A percentile compares a stretch with the other conserved stretches of the same genome.
Conservation (phyloP, 2,888 invertebrate genomes). For the Synergus gifuensis region DNA sequence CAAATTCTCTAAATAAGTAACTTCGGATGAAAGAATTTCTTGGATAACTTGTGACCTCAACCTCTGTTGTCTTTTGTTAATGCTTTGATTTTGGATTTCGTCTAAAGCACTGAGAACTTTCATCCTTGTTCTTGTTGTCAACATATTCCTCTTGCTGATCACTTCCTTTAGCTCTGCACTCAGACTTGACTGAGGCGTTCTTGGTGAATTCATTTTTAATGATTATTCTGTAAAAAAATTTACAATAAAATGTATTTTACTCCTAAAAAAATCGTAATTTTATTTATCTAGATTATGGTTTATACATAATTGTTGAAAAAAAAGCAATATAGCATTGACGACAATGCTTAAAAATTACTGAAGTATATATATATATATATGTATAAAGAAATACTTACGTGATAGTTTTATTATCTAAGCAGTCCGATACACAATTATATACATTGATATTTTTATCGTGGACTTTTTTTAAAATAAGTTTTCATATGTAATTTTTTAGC, state of each 20-base stretch:
- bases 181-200: constrained; percentile 80
- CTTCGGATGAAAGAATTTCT: constrained; percentile 86
- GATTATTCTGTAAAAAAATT: neutral
- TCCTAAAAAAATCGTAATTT: neutral
- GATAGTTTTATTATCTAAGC: neutral
- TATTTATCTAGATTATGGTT: no score
- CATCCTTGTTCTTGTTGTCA: constrained; percentile 81
- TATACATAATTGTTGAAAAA: neutral
- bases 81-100: constrained; percentile 70
- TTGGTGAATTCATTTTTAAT: constrained; percentile 73
- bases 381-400: neutral
- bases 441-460: neutral
- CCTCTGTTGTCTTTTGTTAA: constrained; percentile 72
- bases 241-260: neutral
- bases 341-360: neutral
- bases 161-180: constrained; percentile 82
- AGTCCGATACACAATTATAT: neutral
- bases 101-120: constrained; percentile 82
- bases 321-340: neutral
- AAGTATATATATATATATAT: neutral
- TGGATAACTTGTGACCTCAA: constrained; percentile 80
- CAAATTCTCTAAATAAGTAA: constrained; percentile 84
- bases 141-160: constrained; percentile 81
- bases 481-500: neutral
- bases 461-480: neutral